Evolutionary conservation across 2,113 vertebrate genomes (phyloP).

Genomic region (Edolisoma coerulescens): DNA sequence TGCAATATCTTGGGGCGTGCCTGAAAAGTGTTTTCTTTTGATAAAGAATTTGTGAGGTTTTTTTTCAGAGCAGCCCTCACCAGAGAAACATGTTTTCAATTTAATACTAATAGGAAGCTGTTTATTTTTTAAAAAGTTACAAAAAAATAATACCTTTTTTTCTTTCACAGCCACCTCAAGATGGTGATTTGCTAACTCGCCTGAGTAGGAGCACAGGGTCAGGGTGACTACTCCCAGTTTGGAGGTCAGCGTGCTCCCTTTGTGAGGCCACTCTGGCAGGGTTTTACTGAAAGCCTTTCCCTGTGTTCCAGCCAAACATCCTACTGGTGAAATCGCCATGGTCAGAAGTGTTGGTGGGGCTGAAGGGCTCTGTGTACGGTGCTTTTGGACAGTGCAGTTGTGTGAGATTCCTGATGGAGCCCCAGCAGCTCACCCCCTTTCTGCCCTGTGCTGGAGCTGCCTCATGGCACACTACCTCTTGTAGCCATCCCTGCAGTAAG

Average conservation of each 20-base stretch:
- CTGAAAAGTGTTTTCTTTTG: constrained; percentile 45
- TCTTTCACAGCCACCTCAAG: not conserved
- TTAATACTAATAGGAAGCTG: not conserved
- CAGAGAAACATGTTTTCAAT: not conserved
- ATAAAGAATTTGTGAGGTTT: not conserved
- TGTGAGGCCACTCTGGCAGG: not conserved
- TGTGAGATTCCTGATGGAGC: not conserved
- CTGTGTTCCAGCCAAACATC: not conserved
- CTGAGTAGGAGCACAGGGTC: rapidly evolving
- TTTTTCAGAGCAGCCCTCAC: not conserved
- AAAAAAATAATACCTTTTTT: rapidly evolving
- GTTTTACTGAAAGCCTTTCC: not conserved
- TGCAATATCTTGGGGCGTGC: not conserved
- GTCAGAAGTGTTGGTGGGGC: not conserved
- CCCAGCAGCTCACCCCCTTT: not conserved
- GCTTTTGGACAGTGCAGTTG: rapidly evolving
- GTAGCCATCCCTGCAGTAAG: not conserved
- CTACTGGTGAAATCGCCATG: rapidly evolving
- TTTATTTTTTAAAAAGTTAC: not conserved
- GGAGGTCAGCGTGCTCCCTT: rapidly evolving
- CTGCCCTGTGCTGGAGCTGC: not conserved
- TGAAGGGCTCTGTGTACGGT: not conserved
- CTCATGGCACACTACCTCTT: not conserved
- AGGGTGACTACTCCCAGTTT: not conserved
- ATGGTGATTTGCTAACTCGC: not conserved